Evolutionary conservation across 2,797 vertebrate species (phyloP).

Genomic region (Threskiornis aethiopicus): DNA sequence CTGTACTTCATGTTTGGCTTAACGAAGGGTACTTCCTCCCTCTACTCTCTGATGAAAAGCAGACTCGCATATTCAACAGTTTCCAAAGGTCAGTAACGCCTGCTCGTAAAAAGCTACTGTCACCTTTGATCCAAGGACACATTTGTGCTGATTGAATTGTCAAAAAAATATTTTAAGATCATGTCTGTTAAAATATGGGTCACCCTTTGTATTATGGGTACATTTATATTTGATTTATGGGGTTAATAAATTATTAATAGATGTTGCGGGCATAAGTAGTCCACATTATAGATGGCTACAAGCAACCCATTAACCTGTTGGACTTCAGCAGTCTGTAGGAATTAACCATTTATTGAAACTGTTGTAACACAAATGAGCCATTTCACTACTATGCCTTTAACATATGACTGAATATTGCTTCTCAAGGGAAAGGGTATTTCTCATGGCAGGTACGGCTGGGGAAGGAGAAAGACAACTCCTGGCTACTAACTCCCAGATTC

Average conservation of each 20-base stretch:
- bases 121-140: not conserved
- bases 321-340: not conserved
- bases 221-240: not conserved
- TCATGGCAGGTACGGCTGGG: not conserved
- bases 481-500: not conserved
- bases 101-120: not conserved
- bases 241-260: conserved; percentile 33
- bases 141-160: not conserved
- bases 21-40: not conserved
- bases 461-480: not conserved
- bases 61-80: not conserved
- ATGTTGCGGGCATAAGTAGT: not conserved
- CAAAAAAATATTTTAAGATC: conserved; percentile 18
- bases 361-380: not conserved
- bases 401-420: not conserved
- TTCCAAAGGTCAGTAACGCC: not conserved
- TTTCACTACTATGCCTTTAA: not conserved
- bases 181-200: not conserved
- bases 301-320: conserved; percentile 39
- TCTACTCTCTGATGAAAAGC: not conserved
- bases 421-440: not conserved
- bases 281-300: not conserved
- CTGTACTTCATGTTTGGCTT: not conserved
- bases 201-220: not conserved
- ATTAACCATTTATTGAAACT: not conserved